Conservation (phyloP, 2,797 vertebrate genomes). For the Cephalopachus bancanus region DNA sequence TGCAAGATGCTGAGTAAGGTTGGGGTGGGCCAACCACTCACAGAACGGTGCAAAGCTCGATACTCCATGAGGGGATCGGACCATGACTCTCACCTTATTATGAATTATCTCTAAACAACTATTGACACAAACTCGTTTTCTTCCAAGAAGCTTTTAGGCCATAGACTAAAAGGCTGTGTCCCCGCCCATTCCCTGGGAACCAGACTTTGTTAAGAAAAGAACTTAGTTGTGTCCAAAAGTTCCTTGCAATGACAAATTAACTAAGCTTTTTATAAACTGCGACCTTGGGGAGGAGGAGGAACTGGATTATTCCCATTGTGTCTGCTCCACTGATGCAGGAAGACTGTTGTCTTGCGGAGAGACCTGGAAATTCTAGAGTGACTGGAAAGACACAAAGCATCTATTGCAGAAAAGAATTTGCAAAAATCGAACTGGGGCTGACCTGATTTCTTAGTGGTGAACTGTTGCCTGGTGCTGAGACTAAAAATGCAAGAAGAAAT, state of each 20-base stretch:
- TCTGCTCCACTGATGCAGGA: conserved; percentile 51
- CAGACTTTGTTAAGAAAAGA: conserved; percentile 69
- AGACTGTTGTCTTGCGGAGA: background rate
- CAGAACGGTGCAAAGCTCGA: background rate
- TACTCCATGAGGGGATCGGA: no score
- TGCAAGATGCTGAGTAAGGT: background rate
- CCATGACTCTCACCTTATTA: background rate
- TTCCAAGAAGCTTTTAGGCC: conserved; percentile 48
- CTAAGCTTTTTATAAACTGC: conserved; percentile 64
- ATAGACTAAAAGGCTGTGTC: background rate
- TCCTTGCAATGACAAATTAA: conserved; percentile 69
- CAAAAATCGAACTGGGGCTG: background rate
- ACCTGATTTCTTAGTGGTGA: conserved; percentile 41
- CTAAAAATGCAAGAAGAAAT: background rate
- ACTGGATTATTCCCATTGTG: conserved; percentile 81
- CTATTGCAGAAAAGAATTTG: conserved; percentile 3
- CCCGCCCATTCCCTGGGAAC: conserved; percentile 35
- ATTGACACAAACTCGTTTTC: background rate
- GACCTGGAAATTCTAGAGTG: background rate
- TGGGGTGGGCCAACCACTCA: no score
- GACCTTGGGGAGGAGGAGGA: conserved; percentile 66
- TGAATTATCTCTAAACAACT: background rate
- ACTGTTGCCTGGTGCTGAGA: background rate
- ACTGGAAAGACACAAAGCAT: background rate
- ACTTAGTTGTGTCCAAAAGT: conserved; percentile 49